phyloP scores from a whole-genome alignment of 1,140 invertebrate species.

The Pseudomyrmex pallidus region DNA sequence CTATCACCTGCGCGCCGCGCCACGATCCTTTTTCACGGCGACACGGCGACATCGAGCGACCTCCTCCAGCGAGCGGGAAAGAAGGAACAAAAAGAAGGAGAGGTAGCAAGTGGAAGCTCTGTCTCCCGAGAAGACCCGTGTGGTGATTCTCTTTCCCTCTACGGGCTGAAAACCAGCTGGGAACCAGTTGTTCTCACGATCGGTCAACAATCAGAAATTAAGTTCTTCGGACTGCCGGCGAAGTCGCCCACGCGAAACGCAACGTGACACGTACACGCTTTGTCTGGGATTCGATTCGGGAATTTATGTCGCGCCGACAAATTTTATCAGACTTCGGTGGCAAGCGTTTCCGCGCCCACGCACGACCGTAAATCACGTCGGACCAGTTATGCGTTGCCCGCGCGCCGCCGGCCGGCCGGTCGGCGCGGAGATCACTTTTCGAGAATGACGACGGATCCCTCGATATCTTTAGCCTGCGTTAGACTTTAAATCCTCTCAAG shows the following conservation, averaged over 20 bases:
- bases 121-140: not conserved
- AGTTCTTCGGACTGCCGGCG: slow-evolving; percentile 66
- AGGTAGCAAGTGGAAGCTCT: slow-evolving; percentile 44
- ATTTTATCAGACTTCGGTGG: slow-evolving; percentile 85
- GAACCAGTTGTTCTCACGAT: slow-evolving; percentile 66
- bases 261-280: slow-evolving; percentile 69
- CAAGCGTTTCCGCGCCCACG: slow-evolving; percentile 83
- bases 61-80: slow-evolving; percentile 44
- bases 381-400: not conserved
- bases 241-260: slow-evolving; percentile 47
- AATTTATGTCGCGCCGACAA: slow-evolving; percentile 84
- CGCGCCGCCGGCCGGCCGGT: not conserved
- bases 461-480: not conserved
- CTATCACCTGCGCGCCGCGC: slow-evolving; percentile 44
- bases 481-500: not conserved
- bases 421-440: slow-evolving; percentile 11
- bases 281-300: slow-evolving; percentile 80
- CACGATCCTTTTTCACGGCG: slow-evolving; percentile 48
- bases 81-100: not conserved
- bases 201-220: slow-evolving; percentile 73
- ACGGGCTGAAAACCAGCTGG: slow-evolving; percentile 1
- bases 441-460: not conserved
- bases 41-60: slow-evolving; percentile 53
- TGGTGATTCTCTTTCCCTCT: too few relatives aligned
- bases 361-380: slow-evolving; percentile 80